A percentile compares a stretch with the other conserved stretches of the same genome.
These are phyloP conservation scores for Pristionchus pacificus DNA, from an alignment of 1,140 invertebrate genomes.

Conservation along the genomic window DNA sequence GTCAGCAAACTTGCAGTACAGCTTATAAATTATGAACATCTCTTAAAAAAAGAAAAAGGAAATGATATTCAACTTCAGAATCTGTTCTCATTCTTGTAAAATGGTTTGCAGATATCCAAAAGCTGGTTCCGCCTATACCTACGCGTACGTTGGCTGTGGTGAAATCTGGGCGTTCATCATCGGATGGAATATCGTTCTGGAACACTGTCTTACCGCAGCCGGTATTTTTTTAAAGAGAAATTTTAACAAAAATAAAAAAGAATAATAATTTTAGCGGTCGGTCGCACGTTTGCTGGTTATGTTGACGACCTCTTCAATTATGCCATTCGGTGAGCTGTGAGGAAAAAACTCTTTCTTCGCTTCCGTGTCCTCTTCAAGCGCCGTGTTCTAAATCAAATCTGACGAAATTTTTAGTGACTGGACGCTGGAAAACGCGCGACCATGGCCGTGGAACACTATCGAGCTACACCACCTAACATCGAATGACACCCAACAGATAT, in stretches of 20 bases:
- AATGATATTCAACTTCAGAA: no score
- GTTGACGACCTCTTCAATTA: constrained; percentile 77
- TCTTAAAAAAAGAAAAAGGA: no score
- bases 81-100: no score
- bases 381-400: constrained; percentile 79
- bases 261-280: constrained; percentile 66
- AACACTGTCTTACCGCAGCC: constrained; percentile 69
- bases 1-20: no score
- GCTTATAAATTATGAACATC: no score
- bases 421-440: constrained; percentile 35
- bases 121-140: constrained; percentile 79
- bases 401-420: constrained; percentile 66
- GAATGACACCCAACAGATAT: no score
- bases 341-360: no score
- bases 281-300: constrained; percentile 85
- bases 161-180: constrained; percentile 89
- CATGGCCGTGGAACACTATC: background rate
- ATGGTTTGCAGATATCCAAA: constrained; percentile 70
- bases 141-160: constrained; percentile 71
- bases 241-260: background rate
- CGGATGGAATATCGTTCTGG: constrained; percentile 68
- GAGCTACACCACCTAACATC: background rate
- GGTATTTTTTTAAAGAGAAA: background rate
- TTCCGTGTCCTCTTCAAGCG: no score
- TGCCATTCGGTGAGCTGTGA: constrained; percentile 72